Conservation (phyloP, 92 coral and sea anemone genomes). For the Chrysogorgia sp. region DNA sequence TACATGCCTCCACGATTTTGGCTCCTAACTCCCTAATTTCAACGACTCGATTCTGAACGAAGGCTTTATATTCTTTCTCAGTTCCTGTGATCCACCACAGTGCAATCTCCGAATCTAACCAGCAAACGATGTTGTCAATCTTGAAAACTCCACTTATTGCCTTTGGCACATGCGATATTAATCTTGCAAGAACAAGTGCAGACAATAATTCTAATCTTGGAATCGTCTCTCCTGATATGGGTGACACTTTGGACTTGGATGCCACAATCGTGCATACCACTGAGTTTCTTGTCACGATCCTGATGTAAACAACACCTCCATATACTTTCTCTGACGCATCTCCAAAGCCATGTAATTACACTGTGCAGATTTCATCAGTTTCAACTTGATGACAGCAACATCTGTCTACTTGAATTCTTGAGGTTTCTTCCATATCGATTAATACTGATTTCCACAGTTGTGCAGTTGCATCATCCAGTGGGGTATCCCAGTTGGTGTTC, state of each 20-base stretch:
- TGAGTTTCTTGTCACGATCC: neutral
- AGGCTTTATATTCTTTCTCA: constrained; percentile 5
- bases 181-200: constrained; percentile 13
- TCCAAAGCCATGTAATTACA: no score
- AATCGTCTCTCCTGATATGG: constrained; percentile 7
- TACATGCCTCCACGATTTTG: constrained; percentile 1
- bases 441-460: neutral
- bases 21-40: neutral
- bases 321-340: constrained; percentile 4
- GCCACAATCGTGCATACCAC: constrained; percentile 17
- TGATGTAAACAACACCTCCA: constrained; percentile 1
- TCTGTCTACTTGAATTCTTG: neutral
- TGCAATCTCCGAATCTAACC: constrained; percentile 10
- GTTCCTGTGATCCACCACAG: constrained; percentile 21
- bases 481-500: constrained; percentile 19
- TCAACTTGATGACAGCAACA: neutral
- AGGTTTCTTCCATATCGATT: constrained; percentile 5
- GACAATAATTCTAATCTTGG: constrained; percentile 20
- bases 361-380: neutral
- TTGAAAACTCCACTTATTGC: neutral
- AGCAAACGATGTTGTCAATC: constrained; percentile 3
- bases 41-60: constrained; percentile 27
- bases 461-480: neutral
- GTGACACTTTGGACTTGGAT: constrained; percentile 4
- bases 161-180: constrained; percentile 6